Percentiles rank a stretch among this genome's conserved stretches.
Evolutionary conservation across 1,140 invertebrate species (phyloP).

Genomic region (Eriocheir sinensis): DNA sequence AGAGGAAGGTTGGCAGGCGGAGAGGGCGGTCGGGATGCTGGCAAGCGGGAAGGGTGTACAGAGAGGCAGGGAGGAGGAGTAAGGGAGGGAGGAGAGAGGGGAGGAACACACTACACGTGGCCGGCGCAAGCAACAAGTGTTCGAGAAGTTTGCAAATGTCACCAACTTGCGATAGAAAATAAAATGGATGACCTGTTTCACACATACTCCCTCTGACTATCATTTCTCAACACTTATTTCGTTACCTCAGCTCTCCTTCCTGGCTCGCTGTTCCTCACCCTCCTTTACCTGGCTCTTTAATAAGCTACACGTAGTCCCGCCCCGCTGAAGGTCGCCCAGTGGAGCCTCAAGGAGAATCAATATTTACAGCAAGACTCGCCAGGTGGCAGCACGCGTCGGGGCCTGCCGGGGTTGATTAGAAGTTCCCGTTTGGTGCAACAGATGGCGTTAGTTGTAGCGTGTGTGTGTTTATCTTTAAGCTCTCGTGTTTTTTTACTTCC

Average conservation of each 20-base stretch:
- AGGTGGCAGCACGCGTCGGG: conserved; percentile 58
- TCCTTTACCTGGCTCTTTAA: neutral
- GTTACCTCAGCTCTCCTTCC: neutral
- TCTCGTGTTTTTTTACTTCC: neutral
- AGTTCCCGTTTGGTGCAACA: conserved; percentile 23
- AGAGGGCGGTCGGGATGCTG: neutral
- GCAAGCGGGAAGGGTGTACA: neutral
- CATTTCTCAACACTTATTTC: neutral
- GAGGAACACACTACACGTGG: neutral
- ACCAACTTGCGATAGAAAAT: neutral
- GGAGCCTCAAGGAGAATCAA: neutral
- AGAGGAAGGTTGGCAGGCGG: neutral
- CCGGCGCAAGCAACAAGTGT: conserved; percentile 9
- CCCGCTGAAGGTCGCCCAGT: too few species aligned
- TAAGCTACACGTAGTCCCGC: neutral
- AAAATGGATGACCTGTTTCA: neutral
- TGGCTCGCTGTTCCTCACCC: neutral
- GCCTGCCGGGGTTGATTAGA: neutral
- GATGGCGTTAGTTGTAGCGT: conserved; percentile 53
- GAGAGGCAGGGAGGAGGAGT: neutral
- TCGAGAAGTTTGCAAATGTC: neutral
- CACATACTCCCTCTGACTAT: neutral
- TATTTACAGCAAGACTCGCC: neutral
- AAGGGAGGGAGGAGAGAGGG: neutral
- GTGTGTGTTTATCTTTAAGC: neutral